Evolutionary conservation across 2,797 vertebrate genomes (phyloP), one percentile per base, ranked within the genome.

Genomic region (Anguilla obscura): DNA sequence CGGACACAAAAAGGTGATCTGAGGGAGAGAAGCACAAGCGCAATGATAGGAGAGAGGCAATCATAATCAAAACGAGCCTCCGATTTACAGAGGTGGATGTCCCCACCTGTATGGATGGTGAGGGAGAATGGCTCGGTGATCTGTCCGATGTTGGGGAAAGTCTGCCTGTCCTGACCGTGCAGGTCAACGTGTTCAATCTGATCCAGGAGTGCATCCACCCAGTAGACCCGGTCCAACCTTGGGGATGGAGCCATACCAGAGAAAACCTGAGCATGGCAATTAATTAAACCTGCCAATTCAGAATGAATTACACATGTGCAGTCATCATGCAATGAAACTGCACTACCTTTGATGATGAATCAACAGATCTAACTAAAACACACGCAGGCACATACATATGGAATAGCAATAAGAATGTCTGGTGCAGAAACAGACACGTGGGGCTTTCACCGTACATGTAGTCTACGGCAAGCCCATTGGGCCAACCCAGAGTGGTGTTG

Each of bases 401-500:
- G 24, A n/a, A 69, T 14, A 69, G 24, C 6, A 69, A n/a, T 69
- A 69, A 69, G 24, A 8, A 69, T 69, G 8, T 27, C 56, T 33
- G 54, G 52, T 52, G 40, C 2, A 84, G 18, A 82, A 84, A 60
- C 40, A 89, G 45, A 90, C 69, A 40, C 6, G 33, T 50, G 18
- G 14, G 14, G 12, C 18, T 24, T 83, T 84, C 9, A 56, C 48
- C 94, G 92, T 93, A 96, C 96, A 71, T 3, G 63, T 94, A 95
- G 89, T 96, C 96, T 14, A 96, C 24, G 69, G 94, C 91, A 12
- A 96, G 94, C 89, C 95, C 96, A 82, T 92, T 94, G 0, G 96
- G 96, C 92, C 90, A 92, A 36, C 95, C 96, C 86, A 96, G 92
- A 1, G 96, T 95, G 6, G 94, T 96, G 90, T 96, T 96, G 88